Evolutionary conservation across 2,888 invertebrate species (phyloP).

Genomic region (Trissoscelio sp.): DNA sequence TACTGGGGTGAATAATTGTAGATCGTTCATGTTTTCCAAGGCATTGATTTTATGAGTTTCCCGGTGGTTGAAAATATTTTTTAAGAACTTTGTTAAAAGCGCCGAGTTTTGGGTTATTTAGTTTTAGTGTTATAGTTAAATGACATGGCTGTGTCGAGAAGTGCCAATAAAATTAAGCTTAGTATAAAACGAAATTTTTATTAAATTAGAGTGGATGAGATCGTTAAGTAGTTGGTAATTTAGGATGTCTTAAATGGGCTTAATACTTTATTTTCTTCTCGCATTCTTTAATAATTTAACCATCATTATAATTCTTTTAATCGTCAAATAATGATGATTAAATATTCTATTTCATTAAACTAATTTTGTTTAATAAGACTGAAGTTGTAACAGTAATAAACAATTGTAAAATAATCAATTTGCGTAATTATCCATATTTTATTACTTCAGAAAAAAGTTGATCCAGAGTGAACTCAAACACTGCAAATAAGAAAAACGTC

Average conservation of each 20-base stretch:
- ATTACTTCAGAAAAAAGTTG: too few species aligned
- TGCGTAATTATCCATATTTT: too few species aligned
- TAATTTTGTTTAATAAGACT: too few species aligned
- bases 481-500: too few species aligned
- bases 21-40: too few species aligned
- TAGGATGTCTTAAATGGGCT: neutral
- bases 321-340: neutral
- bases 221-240: neutral
- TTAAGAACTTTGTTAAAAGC: neutral
- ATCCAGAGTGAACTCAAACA: too few species aligned
- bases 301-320: neutral
- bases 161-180: neutral
- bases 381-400: too few species aligned
- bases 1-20: too few species aligned
- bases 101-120: constrained; percentile 1
- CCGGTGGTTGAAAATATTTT: neutral
- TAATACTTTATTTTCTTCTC: constrained; percentile 1
- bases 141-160: neutral
- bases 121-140: constrained; percentile 13
- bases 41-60: neutral
- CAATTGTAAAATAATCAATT: too few species aligned
- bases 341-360: too few species aligned
- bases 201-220: neutral
- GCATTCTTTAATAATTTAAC: too few species aligned
- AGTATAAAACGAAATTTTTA: constrained; percentile 4